phyloP scores from a whole-genome alignment of 2,888 invertebrate species.

The Tachina fera region DNA sequence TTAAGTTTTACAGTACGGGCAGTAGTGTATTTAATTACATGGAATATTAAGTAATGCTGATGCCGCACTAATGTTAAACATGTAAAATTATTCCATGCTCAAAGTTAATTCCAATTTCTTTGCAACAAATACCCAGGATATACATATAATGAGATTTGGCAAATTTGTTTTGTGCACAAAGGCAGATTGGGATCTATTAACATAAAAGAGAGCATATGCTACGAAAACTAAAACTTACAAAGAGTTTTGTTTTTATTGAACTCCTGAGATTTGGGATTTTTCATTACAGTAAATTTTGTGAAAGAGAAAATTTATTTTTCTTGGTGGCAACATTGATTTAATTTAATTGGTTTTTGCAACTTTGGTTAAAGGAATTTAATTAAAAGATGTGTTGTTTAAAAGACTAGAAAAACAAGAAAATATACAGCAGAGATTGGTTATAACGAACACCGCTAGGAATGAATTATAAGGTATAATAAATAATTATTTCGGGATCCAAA shows the following conservation, averaged over 20 bases:
- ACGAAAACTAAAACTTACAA: not conserved
- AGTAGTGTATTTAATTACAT: conserved; percentile 52
- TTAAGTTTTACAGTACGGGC: conserved; percentile 34
- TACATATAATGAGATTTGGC: conserved; percentile 20
- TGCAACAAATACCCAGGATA: not conserved
- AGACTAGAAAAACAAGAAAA: no score
- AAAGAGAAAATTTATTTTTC: not conserved
- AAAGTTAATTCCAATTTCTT: conserved; percentile 18
- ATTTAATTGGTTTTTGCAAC: not conserved
- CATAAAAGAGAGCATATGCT: not conserved
- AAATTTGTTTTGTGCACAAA: conserved; percentile 9
- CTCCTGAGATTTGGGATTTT: conserved; percentile 4
- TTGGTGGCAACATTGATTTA: not conserved
- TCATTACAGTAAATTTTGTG: not conserved
- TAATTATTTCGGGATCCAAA: no score
- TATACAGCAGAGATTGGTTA: no score
- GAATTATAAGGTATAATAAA: no score
- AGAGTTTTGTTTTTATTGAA: conserved; percentile 2
- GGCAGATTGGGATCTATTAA: conserved; percentile 10
- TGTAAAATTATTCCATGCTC: conserved; percentile 5
- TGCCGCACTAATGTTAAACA: conserved; percentile 3
- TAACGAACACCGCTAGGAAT: no score
- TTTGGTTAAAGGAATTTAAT: not conserved
- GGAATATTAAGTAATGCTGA: conserved; percentile 42
- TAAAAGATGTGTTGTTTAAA: not conserved